A percentile compares a stretch with the other conserved stretches of the same genome.
These are phyloP conservation scores for cattle (Bos taurus) DNA, from an alignment of 2,113 vertebrate species.

Conservation along the genomic window ARS-UCD2.0 NC_037330.1:46387001-46387500, in stretches of 20 bases:
- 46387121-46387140: not conserved
- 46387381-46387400: not conserved
- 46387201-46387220: not conserved
- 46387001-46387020: not conserved
- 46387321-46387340: not conserved
- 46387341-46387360: not conserved
- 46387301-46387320: not conserved
- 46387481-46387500: not conserved
- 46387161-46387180: not conserved
- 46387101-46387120: not conserved
- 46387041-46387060: not conserved
- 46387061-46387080: not conserved
- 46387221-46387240: not conserved
- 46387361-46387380: not conserved
- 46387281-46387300: not conserved
- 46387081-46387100: not conserved
- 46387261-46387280: not conserved
- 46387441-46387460: too few species aligned
- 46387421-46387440: not conserved
- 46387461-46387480: not conserved
- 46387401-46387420: not conserved
- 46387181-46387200: not conserved
- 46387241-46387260: not conserved
- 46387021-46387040: conserved; percentile 8
- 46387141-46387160: not conserved